These are phyloP conservation scores for Acromyrmex echinatior DNA, from an alignment of 1,140 invertebrate genomes.

Conservation along the genomic window DNA sequence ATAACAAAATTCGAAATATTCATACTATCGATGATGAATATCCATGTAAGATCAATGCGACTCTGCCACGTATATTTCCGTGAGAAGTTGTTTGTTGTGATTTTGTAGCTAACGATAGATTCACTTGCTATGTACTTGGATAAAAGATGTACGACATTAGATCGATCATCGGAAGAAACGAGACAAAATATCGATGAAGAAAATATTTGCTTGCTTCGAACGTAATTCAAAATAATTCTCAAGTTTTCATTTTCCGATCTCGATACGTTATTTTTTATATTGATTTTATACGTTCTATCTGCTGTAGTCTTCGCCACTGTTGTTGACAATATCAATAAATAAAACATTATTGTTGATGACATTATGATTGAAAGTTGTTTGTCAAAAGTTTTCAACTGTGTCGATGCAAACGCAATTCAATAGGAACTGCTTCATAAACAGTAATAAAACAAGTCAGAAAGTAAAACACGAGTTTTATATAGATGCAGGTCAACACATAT, in stretches of 20 bases:
- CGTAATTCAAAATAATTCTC: constrained; percentile 51
- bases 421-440: not conserved
- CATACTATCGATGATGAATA: constrained; percentile 57
- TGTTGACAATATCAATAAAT: constrained; percentile 1
- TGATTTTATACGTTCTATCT: not conserved
- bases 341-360: not conserved
- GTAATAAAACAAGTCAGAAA: not conserved
- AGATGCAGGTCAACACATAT: not conserved
- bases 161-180: constrained; percentile 33
- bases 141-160: constrained; percentile 37
- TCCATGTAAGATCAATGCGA: constrained; percentile 61
- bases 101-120: constrained; percentile 52
- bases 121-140: constrained; percentile 23
- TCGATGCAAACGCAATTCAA: not conserved
- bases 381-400: not conserved
- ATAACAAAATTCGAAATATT: constrained; percentile 37
- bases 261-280: not conserved
- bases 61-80: constrained; percentile 6
- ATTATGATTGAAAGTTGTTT: not conserved
- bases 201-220: constrained; percentile 53
- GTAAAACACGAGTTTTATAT: constrained; percentile 29
- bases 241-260: constrained; percentile 51
- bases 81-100: constrained; percentile 45
- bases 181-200: constrained; percentile 63
- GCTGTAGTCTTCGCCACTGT: not conserved